phyloP scores from a whole-genome alignment of 2,113 vertebrate species.

The Galeopterus variegatus region DNA sequence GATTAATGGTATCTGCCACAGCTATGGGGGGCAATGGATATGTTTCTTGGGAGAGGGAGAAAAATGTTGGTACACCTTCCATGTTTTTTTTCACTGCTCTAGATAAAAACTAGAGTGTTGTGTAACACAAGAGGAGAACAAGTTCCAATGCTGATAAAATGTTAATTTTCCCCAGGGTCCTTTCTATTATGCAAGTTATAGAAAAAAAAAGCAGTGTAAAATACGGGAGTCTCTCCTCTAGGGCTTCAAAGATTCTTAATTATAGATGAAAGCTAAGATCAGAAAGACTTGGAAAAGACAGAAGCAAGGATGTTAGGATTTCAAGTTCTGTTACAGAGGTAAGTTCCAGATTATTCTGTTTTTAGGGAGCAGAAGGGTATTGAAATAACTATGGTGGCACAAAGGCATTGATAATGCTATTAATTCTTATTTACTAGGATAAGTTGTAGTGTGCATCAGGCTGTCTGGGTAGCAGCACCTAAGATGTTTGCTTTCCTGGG shows the following conservation, averaged over 20 bases:
- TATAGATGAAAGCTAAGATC: neutral
- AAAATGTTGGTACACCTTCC: neutral
- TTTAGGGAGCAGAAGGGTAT: neutral
- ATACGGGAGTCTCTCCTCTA: neutral
- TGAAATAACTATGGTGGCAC: neutral
- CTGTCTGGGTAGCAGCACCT: neutral
- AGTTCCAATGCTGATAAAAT: neutral
- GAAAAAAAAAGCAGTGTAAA: neutral
- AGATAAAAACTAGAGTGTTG: neutral
- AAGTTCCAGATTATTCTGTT: neutral
- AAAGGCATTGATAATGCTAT: fast-evolving
- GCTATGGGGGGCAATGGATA: fast-evolving
- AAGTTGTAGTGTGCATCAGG: neutral
- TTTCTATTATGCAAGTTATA: neutral
- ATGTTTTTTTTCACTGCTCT: neutral
- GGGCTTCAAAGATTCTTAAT: neutral
- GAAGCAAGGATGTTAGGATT: neutral
- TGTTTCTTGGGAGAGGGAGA: neutral
- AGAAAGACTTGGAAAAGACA: neutral
- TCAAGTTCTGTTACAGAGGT: neutral
- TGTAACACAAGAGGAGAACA: neutral
- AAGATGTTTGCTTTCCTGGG: neutral
- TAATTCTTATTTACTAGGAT: neutral
- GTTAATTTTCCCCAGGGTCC: neutral
- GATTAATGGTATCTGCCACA: fast-evolving